Percentiles rank a stretch among this genome's conserved stretches.
These are phyloP conservation scores for Clarias platycephalus DNA, from an alignment of 2,797 vertebrate genomes.

Conservation along the genomic window DNA sequence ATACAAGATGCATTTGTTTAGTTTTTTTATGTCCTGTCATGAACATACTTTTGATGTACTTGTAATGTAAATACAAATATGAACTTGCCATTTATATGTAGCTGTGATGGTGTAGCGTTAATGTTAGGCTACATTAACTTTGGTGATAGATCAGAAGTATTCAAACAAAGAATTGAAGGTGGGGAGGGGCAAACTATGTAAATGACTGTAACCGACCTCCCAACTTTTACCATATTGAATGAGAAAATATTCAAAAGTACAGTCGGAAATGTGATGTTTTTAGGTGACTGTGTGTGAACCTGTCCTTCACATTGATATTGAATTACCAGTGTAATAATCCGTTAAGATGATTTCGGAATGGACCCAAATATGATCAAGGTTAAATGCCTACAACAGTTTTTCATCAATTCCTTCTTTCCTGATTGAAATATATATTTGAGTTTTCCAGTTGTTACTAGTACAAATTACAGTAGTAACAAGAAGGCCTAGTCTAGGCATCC, in stretches of 20 bases:
- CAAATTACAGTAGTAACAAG: background rate
- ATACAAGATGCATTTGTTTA: no score
- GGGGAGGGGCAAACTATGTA: no score
- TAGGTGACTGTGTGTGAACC: background rate
- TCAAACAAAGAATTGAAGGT: background rate
- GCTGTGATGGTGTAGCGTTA: background rate
- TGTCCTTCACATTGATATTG: background rate
- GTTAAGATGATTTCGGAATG: background rate
- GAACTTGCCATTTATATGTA: background rate
- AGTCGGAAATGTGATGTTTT: background rate
- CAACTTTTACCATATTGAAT: background rate
- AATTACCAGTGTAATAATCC: background rate
- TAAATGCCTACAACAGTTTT: background rate
- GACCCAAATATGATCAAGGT: background rate
- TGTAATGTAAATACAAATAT: background rate
- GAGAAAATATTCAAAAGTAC: background rate
- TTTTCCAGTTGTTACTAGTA: background rate
- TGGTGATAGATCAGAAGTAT: background rate
- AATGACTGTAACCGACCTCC: background rate
- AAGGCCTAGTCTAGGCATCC: background rate
- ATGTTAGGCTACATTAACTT: background rate
- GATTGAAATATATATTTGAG: no score
- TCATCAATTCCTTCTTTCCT: background rate
- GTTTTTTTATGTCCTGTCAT: background rate
- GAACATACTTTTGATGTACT: background rate